These are phyloP conservation scores for Trialeurodes vaporariorum DNA, from an alignment of 1,140 invertebrate genomes.

Conservation along the genomic window DNA sequence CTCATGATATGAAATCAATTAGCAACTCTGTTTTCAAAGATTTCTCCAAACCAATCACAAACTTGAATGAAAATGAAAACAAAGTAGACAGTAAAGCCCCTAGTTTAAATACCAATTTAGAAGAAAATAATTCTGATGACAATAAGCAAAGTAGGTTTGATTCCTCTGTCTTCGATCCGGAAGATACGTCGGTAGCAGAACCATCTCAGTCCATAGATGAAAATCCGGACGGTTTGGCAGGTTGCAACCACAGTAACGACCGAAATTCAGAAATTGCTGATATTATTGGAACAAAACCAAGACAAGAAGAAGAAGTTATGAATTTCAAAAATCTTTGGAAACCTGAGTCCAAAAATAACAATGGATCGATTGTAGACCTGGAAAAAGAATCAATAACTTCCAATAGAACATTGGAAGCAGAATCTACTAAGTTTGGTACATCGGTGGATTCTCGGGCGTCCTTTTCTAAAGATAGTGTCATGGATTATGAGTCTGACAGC, in stretches of 20 bases:
- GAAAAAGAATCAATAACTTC: too few species aligned
- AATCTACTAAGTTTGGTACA: neutral
- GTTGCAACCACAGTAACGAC: too few species aligned
- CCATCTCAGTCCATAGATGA: neutral
- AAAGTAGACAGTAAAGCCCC: neutral
- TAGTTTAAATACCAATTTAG: neutral
- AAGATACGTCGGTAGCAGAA: neutral
- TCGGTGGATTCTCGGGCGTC: neutral
- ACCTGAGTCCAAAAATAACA: too few species aligned
- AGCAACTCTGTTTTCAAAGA: neutral
- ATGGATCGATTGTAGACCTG: too few species aligned
- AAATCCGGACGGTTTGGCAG: too few species aligned
- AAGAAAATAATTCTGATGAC: neutral
- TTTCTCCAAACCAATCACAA: neutral
- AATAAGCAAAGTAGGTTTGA: neutral
- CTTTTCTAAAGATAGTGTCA: neutral
- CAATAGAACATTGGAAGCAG: too few species aligned
- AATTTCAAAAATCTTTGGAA: too few species aligned
- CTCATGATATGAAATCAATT: neutral
- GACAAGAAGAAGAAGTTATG: too few species aligned
- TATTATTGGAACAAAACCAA: too few species aligned
- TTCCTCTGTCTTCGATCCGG: neutral
- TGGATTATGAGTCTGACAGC: neutral
- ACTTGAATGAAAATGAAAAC: neutral
- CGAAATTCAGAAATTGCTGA: too few species aligned